Base-by-base conservation (phyloP, 2,797 vertebrate species). In the Botia almorhae region DNA sequence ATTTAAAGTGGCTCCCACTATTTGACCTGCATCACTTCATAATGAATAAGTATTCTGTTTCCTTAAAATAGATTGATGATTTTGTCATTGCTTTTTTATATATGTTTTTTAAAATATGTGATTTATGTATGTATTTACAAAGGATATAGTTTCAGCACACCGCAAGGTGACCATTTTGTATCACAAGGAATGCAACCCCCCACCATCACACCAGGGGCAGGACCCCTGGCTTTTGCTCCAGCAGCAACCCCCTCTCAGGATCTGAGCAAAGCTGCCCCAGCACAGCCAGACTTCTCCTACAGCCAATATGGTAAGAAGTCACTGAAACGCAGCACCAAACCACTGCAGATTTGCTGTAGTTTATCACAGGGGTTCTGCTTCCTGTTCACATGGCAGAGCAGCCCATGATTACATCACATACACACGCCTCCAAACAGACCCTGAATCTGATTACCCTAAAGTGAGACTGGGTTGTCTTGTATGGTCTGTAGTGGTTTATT, bases 161-260 rank as follows among this genome's bases (percentile, higher is more conserved):
- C 97, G 14, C 97, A 97, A 83, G 95, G 96, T 82, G 98, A 99
- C 91, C 97, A 99, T 94, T 99, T 97, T 83, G 96, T 96, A 85
- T 94, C 94, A n/a, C 95, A 97, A 60, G 96, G 93, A 87, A 96
- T 99, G 48, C 97, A 97, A 81, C 96, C 97, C 81, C 97, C 97
- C 0, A 96, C 98, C 86, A 95, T 94, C 87, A 98, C 97, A 78
- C 97, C 98, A 0, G 97, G 96, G 91, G 94, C 96, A 76, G 92
- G 96, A 68, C 95, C 96, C 69, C 91, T 99, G 81, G 96, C 96
- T 86, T 99, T 97, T 88, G 97, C 97, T 23, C 96, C 97, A 1
- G 95, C 97, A 80, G 97, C 96, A 85, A 96, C 98, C 88, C 96
- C 98, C 78, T 96, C 97, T 96, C 98, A 99, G 88, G 98, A 99